Evolutionary conservation across 2,113 vertebrate species (phyloP).

Genomic region (Balaenoptera acutorostrata): DNA sequence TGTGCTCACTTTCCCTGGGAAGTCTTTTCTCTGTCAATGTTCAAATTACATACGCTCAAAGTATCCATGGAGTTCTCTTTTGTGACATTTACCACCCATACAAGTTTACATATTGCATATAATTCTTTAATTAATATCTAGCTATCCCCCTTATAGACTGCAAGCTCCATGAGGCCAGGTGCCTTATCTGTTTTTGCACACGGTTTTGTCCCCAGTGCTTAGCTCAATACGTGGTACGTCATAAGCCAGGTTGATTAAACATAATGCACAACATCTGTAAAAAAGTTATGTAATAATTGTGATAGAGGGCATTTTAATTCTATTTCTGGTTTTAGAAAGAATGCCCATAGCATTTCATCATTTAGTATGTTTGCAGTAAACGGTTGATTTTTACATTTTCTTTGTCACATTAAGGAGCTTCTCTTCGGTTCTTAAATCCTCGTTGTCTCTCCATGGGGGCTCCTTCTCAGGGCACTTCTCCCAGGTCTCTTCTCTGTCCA

Average conservation of each 20-base stretch:
- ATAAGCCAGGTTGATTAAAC: background rate
- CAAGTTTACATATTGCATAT: too few relatives aligned
- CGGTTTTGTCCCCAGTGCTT: background rate
- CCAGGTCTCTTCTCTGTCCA: background rate
- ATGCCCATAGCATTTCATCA: background rate
- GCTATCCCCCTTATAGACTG: background rate
- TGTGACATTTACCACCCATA: background rate
- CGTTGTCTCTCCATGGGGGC: background rate
- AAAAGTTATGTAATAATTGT: background rate
- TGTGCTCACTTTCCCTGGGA: background rate
- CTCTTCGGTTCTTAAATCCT: background rate
- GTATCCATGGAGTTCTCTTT: background rate
- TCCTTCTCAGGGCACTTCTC: background rate
- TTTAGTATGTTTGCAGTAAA: background rate
- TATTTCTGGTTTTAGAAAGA: background rate
- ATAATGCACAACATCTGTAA: background rate
- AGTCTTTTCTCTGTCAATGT: background rate
- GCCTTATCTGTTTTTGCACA: background rate
- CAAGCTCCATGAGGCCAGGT: background rate
- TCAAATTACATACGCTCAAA: background rate
- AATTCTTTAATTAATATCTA: background rate
- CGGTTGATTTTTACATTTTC: background rate
- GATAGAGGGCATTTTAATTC: background rate
- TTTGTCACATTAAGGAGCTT: background rate
- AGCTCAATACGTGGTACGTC: background rate